Evolutionary conservation across 2,797 vertebrate species (phyloP).

Genomic region (Acestrorhynchus altus): DNA sequence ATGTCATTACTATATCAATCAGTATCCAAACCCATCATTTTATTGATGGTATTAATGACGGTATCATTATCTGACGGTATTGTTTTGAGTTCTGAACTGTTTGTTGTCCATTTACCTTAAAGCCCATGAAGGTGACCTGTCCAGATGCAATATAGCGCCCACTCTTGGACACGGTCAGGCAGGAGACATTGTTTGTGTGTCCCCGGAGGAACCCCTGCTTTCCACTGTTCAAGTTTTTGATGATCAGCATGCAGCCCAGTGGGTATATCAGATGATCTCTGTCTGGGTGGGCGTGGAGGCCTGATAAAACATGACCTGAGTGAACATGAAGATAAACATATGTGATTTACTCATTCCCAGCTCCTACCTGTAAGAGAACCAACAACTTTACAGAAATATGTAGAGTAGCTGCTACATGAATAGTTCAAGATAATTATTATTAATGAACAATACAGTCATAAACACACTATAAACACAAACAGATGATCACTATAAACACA

Average conservation of each 20-base stretch:
- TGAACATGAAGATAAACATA: not conserved
- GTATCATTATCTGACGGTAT: too few relatives aligned
- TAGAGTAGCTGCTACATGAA: too few relatives aligned
- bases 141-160: slow-evolving; percentile 88
- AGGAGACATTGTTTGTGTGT: slow-evolving; percentile 89
- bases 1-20: not conserved
- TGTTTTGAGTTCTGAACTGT: too few relatives aligned
- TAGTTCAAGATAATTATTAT: too few relatives aligned
- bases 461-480: too few relatives aligned
- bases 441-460: too few relatives aligned
- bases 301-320: slow-evolving; percentile 81
- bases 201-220: slow-evolving; percentile 86
- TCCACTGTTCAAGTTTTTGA: slow-evolving; percentile 79
- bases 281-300: slow-evolving; percentile 87
- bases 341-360: not conserved
- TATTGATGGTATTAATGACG: too few relatives aligned
- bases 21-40: not conserved
- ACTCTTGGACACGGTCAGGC: slow-evolving; percentile 80
- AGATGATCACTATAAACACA: too few relatives aligned
- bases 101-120: slow-evolving; percentile 85
- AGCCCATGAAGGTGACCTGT: slow-evolving; percentile 89
- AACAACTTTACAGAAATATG: too few relatives aligned
- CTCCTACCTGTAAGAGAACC: too few relatives aligned
- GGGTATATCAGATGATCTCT: slow-evolving; percentile 86
- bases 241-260: slow-evolving; percentile 84